Conservation (phyloP, 2,888 invertebrate genomes). For the Thereva nobilitata region DNA sequence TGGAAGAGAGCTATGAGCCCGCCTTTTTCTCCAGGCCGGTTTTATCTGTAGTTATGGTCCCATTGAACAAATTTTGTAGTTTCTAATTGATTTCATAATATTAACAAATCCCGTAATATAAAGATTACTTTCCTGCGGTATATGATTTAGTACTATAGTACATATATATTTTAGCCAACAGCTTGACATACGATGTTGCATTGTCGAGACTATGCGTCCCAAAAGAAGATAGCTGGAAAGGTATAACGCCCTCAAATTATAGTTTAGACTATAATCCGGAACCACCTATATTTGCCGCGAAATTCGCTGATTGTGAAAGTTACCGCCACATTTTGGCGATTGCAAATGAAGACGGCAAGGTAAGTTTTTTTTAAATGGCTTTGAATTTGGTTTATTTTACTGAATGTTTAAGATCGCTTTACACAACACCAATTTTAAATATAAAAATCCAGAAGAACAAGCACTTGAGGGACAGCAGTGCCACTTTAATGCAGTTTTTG, state of each 20-base stretch:
- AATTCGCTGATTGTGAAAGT: slow-evolving; percentile 70
- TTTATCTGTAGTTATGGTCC: too few relatives aligned
- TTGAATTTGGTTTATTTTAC: background rate
- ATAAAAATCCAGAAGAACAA: slow-evolving; percentile 55
- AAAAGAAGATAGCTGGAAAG: slow-evolving; percentile 67
- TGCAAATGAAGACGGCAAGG: slow-evolving; percentile 85
- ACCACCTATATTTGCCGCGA: slow-evolving; percentile 79
- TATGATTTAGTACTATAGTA: background rate
- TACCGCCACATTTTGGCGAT: slow-evolving; percentile 75
- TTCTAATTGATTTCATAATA: too few relatives aligned
- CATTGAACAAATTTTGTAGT: too few relatives aligned
- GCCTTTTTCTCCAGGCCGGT: too few relatives aligned
- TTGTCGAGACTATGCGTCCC: slow-evolving; percentile 67
- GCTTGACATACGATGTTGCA: slow-evolving; percentile 67
- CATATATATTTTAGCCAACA: slow-evolving; percentile 60
- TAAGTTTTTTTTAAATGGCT: slow-evolving; percentile 47
- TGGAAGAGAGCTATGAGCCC: too few relatives aligned
- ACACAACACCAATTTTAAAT: slow-evolving; percentile 60
- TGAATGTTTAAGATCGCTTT: slow-evolving; percentile 50
- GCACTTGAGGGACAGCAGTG: slow-evolving; percentile 62
- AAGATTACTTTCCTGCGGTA: background rate
- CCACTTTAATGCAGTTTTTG: slow-evolving; percentile 88
- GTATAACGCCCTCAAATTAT: slow-evolving; percentile 61
- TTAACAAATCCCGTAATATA: background rate
- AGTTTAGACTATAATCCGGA: slow-evolving; percentile 64